Base-by-base conservation (phyloP, 2,888 invertebrate species). In the Fabriciana adippe region DNA sequence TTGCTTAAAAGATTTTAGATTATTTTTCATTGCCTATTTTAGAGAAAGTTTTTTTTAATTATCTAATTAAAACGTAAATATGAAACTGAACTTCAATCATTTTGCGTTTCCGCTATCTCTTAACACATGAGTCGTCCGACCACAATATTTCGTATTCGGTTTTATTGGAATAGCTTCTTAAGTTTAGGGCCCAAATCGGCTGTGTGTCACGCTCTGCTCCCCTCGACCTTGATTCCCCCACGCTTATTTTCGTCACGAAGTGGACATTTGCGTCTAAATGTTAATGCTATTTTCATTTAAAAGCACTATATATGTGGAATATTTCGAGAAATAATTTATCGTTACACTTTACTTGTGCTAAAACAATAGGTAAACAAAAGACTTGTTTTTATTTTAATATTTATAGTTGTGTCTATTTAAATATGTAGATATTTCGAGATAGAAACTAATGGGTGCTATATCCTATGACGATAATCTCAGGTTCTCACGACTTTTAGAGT, bases 81-180 rank as follows among this genome's bases (percentile, higher is more conserved):
- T 18, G 18, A 18, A 18, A 18, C 18, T 18, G 2, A 18, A 18
- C 18, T 18, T 18, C 18, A 1, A 1, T 18, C 5, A n/a, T n/a
- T 53, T 53, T 26, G 5, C 0, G 21, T 26, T n/a, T 47, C n/a
- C 60, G 50, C 50, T 50, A 31, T 26, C 47, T 59, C 26, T 59
- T 73, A n/a, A 69, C 75, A 81, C 79, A 69, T 14, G 62, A 69
- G 71, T 64, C 13, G 66, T n/a, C 18, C 15, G 47, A 60, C 53
- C 13, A 18, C 16, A 41, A 41, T 11, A 64, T 61, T 72, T 70
- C 69, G 71, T 74, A 67, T 74, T 74, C 77, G 77, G 73, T 80
- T 82, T 82, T 78, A 79, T 68, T 73, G 66, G 74, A 81, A 79
- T 75, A 78, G 76, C 83, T 84, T 79, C 77, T 78, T 70, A 73